Evolutionary conservation across 2,113 vertebrate genomes (phyloP).

Genomic region (Phainopepla nitens): DNA sequence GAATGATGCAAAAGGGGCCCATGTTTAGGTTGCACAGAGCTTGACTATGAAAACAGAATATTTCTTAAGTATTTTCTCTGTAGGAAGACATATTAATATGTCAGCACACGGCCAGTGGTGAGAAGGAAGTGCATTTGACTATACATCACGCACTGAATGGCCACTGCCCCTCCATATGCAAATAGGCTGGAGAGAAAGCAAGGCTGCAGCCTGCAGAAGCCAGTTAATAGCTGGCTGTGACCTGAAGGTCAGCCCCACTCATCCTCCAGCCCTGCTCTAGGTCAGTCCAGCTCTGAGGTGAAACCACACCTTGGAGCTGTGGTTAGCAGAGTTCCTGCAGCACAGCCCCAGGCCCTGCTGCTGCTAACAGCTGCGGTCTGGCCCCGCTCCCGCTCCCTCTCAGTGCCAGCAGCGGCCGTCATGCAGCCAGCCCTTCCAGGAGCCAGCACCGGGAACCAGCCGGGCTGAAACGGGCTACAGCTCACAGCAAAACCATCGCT

Average conservation of each 20-base stretch:
- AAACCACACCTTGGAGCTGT: not conserved
- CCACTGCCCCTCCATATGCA: not conserved
- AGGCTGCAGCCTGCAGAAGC: not conserved
- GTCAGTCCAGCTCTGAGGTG: not conserved
- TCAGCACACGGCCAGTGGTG: not conserved
- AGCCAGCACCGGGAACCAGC: not conserved
- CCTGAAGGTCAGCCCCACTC: not conserved
- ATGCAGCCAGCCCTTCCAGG: not conserved
- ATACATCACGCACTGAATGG: not conserved
- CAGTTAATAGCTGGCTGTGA: not conserved
- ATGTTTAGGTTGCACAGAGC: not conserved
- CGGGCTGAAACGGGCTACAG: fast-evolving
- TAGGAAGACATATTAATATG: not conserved
- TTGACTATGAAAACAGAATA: not conserved
- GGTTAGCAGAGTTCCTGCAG: not conserved
- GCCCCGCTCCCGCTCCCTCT: not conserved
- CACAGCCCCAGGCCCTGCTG: not conserved
- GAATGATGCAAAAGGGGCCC: not conserved
- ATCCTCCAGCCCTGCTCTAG: not conserved
- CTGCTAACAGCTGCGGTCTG: not conserved
- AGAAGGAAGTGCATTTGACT: not conserved
- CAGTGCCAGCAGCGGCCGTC: not conserved
- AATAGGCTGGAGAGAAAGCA: not conserved
- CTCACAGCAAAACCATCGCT: not conserved
- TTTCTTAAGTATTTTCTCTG: not conserved